Base-by-base conservation (phyloP, 2,888 invertebrate species). In the Lasioglossum calceatum region DNA sequence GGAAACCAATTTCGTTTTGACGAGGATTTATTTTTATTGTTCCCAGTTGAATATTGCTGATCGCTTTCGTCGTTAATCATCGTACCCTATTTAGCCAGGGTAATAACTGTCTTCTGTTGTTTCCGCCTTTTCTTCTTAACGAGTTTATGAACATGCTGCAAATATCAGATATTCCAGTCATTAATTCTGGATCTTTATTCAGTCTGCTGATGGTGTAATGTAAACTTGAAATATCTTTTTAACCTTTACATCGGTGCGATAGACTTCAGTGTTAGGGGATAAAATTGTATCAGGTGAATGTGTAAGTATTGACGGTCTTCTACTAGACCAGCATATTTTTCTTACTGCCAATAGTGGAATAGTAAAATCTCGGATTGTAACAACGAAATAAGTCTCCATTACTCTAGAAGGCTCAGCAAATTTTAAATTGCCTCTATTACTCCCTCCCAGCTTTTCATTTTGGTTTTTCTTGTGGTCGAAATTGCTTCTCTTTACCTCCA, bases 151-250 rank as follows among this genome's bases (percentile, higher is more conserved):
- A 39, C 36, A 3, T 4, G 36, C 14, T 67, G 36, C 67, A 36
- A 36, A 19, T 36, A 36, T 67, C 27, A 32, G 64, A 64, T 64
- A 64, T 27, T 32, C 16, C 16, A 27, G 27, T 27, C 27, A 61
- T 61, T 58, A 58, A 58, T 58, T 58, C 58, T 58, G 58, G n/a
- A n/a, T n/a, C n/a, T 58, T 58, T 58, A 58, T 58, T n/a, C 58
- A n/a, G 10, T 58, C n/a, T 4, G 4, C 58, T 4, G 58, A 58
- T n/a, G 58, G 12, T 12, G 58, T n/a, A 58, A 58, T n/a, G 3
- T 58, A 58, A 58, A 58, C 58, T 58, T 58, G 58, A 58, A 58
- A n/a, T 12, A 58, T 4, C 58, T 58, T 58, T n/a, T 12, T 58
- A 58, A n/a, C 58, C 58, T 58, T 58, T n/a, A 8, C 54, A 8